Evolutionary conservation across 2,888 invertebrate genomes (phyloP).

Genomic region (Harpalus rubripes): DNA sequence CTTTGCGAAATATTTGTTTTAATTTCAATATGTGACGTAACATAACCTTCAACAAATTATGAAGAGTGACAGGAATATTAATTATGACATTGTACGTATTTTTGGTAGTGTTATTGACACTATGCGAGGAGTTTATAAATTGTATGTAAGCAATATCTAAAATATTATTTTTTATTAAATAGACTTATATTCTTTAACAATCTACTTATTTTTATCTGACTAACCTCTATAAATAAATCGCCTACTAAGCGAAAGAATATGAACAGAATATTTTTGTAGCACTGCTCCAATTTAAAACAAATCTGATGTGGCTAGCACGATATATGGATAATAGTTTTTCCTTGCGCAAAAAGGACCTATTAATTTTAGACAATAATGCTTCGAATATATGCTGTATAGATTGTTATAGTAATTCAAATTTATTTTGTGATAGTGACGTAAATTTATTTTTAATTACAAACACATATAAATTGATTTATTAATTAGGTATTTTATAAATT

Average conservation of each 20-base stretch:
- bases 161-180: too few species aligned
- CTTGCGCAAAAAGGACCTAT: too few species aligned
- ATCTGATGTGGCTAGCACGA: not conserved
- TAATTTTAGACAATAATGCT: too few species aligned
- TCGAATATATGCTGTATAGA: too few species aligned
- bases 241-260: not conserved
- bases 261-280: not conserved
- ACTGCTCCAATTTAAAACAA: not conserved
- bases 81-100: not conserved
- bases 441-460: too few species aligned
- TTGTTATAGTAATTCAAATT: too few species aligned
- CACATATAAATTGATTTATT: too few species aligned
- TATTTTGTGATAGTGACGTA: too few species aligned
- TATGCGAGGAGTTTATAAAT: not conserved
- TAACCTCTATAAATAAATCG: not conserved
- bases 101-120: not conserved
- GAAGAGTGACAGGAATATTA: slow-evolving; percentile 17
- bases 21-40: not conserved
- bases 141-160: too few species aligned
- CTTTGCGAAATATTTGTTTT: slow-evolving; percentile 13
- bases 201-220: not conserved
- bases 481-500: too few species aligned
- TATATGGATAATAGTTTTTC: too few species aligned
- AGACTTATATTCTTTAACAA: not conserved
- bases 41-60: not conserved